Evolutionary conservation across 53 echinoderm and acorn worm species (phyloP).

Genomic region (Echinarachnius parma): DNA sequence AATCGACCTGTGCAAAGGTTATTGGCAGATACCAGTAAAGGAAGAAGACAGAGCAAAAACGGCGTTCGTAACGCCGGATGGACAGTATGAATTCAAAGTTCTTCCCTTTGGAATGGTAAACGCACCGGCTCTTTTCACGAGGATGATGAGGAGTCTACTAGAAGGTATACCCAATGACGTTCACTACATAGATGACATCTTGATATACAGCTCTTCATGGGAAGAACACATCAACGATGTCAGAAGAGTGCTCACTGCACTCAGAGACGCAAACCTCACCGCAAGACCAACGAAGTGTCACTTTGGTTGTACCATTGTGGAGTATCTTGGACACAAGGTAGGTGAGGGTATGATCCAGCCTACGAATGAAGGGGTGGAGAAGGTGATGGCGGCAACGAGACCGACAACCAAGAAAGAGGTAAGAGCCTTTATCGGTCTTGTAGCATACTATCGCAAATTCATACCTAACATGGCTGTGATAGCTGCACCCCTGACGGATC

Average conservation of each 20-base stretch:
- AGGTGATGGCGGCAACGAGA: too few relatives aligned
- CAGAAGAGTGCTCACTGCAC: constrained; percentile 12
- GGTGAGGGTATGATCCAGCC: constrained; percentile 45
- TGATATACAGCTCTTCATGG: constrained; percentile 51
- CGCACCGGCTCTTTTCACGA: constrained; percentile 45
- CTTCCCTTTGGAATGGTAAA: constrained; percentile 59
- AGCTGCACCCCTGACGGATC: constrained; percentile 40
- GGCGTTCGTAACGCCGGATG: constrained; percentile 50
- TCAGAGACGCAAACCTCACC: constrained; percentile 43
- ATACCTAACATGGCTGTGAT: constrained; percentile 46
- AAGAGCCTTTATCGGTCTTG: constrained; percentile 41
- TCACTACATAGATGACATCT: constrained; percentile 60
- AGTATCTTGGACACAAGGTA: constrained; percentile 55
- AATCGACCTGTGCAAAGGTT: constrained; percentile 58
- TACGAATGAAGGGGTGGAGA: constrained; percentile 5
- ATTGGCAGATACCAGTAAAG: constrained; percentile 62
- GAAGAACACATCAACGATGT: constrained; percentile 29
- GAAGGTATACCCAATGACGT: constrained; percentile 32
- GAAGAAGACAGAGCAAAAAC: constrained; percentile 44
- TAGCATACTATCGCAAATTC: constrained; percentile 42
- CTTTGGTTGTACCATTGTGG: constrained; percentile 39
- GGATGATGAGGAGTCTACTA: constrained; percentile 54
- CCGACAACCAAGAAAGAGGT: too few relatives aligned
- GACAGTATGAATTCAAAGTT: constrained; percentile 51
- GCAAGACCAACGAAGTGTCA: constrained; percentile 58